Evolutionary conservation across 2,888 invertebrate species (phyloP), one percentile per base, ranked within the genome.

Genomic region (Belgica antarctica): DNA sequence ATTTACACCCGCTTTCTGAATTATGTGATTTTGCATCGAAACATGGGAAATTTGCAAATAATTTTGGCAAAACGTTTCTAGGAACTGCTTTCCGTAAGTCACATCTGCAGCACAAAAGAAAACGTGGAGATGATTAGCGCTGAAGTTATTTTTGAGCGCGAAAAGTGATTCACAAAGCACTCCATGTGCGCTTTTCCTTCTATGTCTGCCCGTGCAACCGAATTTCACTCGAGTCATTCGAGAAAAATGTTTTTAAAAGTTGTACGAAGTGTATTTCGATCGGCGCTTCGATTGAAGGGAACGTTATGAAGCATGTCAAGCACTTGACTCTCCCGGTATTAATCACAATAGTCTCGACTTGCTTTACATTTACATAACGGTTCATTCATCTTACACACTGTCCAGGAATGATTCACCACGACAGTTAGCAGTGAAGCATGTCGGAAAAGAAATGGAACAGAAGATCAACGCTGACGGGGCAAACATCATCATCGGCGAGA

Each of bases 391-490:
- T 27, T n/a, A 27, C 59, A 59, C 12, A 59, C 17, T 22, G 15
- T 59, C 25, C n/a, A 27, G 25, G 59, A 59, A 59, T 59, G 27
- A 59, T 27, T 27, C 10, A 19, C 1, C 10, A 19, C 25, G 22
- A 22, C n/a, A n/a, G n/a, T 52, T 24, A 15, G 17, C 17, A 19
- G 2, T 24, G 22, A 7, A 52, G 4, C 52, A 52, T 12, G 19
- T n/a, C 25, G 59, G 59, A 59, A 59, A 59, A 59, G 59, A 59
- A 59, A 59, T 59, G 59, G 59, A 25, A 59, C 59, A 12, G 22
- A n/a, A n/a, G n/a, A n/a, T n/a, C 19, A 19, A n/a, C 4, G 59
- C 8, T 59, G 59, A 59, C 10, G n/a, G n/a, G 27, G 59, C 59
- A 27, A 59, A 12, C 25, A 7, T 19, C 59, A 59, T 57, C 68